These are phyloP conservation scores for Seriola quinqueradiata DNA, from an alignment of 2,113 vertebrate species.

Conservation along the genomic window DNA sequence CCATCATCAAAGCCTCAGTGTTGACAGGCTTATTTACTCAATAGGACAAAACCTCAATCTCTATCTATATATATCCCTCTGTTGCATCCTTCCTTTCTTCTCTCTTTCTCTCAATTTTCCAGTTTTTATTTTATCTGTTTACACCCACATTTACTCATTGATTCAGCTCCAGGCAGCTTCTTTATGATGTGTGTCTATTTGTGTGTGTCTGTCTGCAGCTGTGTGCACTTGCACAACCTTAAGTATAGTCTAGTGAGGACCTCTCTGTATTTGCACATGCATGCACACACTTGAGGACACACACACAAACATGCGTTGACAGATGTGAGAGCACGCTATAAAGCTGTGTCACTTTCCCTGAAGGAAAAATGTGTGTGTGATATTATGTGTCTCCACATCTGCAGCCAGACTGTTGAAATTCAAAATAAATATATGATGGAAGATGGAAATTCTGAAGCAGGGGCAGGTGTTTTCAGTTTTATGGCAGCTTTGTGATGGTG, in stretches of 20 bases:
- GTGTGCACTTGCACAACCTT: not conserved
- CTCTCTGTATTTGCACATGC: conserved; percentile 7
- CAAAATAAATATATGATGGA: conserved; percentile 1
- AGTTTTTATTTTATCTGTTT: conserved; percentile 57
- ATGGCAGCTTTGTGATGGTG: not conserved
- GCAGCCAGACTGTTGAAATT: conserved; percentile 17
- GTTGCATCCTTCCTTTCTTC: conserved; percentile 44
- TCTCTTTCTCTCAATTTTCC: conserved; percentile 25
- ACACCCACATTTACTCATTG: conserved; percentile 47
- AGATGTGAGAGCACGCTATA: conserved; percentile 28
- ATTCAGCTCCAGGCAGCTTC: conserved; percentile 44
- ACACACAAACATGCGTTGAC: conserved; percentile 2
- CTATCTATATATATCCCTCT: conserved; percentile 62
- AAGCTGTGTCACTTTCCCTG: conserved; percentile 40
- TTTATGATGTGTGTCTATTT: conserved; percentile 15
- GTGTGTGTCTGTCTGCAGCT: conserved; percentile 26
- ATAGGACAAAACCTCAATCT: conserved; percentile 58
- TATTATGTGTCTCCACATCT: conserved; percentile 6
- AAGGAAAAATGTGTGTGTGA: conserved; percentile 25
- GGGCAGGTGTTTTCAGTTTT: not conserved
- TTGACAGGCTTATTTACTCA: conserved; percentile 71
- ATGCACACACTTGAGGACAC: not conserved
- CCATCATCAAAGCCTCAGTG: conserved; percentile 68
- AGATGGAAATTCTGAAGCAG: not conserved
- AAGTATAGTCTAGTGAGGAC: not conserved